These are phyloP conservation scores for Rousettus madagascariensis DNA, from an alignment of 2,797 vertebrate species.

Conservation along the genomic window DNA sequence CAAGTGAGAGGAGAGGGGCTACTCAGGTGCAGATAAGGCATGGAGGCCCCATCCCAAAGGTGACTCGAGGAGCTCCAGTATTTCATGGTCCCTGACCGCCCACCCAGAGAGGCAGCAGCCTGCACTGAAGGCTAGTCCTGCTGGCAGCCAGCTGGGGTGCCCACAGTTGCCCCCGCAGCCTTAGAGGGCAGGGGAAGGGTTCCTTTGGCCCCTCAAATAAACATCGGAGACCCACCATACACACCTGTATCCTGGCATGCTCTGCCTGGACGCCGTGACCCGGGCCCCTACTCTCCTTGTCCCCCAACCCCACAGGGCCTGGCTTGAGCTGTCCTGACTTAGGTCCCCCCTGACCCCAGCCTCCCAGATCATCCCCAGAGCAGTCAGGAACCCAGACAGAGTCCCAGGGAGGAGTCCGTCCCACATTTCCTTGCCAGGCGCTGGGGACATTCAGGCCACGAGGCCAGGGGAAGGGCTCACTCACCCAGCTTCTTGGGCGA, in stretches of 20 bases:
- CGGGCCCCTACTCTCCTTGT: too few species aligned
- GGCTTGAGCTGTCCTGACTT: too few species aligned
- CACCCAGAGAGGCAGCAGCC: not conserved
- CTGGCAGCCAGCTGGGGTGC: not conserved
- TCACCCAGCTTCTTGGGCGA: conserved; percentile 92
- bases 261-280: not conserved
- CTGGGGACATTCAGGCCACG: not conserved
- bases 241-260: not conserved
- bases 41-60: not conserved
- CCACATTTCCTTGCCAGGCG: accelerated
- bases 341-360: not conserved
- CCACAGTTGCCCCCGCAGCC: not conserved
- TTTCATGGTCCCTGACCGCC: not conserved
- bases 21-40: accelerated
- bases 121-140: not conserved
- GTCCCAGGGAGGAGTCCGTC: not conserved
- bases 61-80: not conserved
- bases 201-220: not conserved
- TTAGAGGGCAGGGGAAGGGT: not conserved
- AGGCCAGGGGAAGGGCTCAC: conserved; percentile 69
- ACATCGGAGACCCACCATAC: not conserved
- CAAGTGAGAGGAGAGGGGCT: not conserved
- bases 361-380: not conserved
- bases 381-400: not conserved
- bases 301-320: too few species aligned